Percentiles rank a stretch among this genome's conserved stretches.
Conservation (phyloP, 2,888 invertebrate species). For the Eustalomyia histrio region DNA sequence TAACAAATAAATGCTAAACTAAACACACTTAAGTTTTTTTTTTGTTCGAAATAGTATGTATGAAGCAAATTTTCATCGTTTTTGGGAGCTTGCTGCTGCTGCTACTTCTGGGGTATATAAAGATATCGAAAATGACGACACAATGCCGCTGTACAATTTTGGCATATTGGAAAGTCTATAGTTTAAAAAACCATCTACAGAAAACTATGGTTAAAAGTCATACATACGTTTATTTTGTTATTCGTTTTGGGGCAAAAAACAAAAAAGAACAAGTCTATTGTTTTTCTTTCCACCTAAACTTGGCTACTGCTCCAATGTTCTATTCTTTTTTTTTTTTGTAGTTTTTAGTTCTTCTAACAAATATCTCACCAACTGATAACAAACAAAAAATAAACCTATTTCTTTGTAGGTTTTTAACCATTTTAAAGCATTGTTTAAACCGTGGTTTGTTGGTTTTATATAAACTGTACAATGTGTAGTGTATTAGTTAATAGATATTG, state of each 20-base stretch:
- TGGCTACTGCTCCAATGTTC: slow-evolving; percentile 33
- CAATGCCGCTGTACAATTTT: slow-evolving; percentile 76
- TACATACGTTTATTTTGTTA: slow-evolving; percentile 23
- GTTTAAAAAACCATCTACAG: neutral
- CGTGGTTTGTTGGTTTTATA: neutral
- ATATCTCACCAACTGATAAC: slow-evolving; percentile 62
- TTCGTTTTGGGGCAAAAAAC: slow-evolving; percentile 19
- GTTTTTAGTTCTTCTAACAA: slow-evolving; percentile 39
- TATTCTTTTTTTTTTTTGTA: slow-evolving; percentile 19
- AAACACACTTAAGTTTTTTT: slow-evolving; percentile 73
- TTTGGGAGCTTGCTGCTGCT: slow-evolving; percentile 23
- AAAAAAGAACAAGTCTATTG: slow-evolving; percentile 62
- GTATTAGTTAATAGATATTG: slow-evolving; percentile 65
- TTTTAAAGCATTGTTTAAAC: slow-evolving; percentile 37
- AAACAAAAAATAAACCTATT: slow-evolving; percentile 30
- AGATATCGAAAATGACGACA: slow-evolving; percentile 79
- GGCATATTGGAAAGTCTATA: slow-evolving; percentile 73
- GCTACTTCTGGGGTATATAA: slow-evolving; percentile 71
- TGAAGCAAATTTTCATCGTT: slow-evolving; percentile 33
- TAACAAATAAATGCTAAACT: slow-evolving; percentile 79
- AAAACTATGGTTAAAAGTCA: slow-evolving; percentile 30
- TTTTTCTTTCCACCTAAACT: slow-evolving; percentile 46
- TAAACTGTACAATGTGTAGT: slow-evolving; percentile 9
- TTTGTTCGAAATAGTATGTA: slow-evolving; percentile 56
- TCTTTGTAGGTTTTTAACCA: neutral